These are phyloP conservation scores for Adelges cooleyi DNA, from an alignment of 1,140 invertebrate genomes.

Conservation along the genomic window DNA sequence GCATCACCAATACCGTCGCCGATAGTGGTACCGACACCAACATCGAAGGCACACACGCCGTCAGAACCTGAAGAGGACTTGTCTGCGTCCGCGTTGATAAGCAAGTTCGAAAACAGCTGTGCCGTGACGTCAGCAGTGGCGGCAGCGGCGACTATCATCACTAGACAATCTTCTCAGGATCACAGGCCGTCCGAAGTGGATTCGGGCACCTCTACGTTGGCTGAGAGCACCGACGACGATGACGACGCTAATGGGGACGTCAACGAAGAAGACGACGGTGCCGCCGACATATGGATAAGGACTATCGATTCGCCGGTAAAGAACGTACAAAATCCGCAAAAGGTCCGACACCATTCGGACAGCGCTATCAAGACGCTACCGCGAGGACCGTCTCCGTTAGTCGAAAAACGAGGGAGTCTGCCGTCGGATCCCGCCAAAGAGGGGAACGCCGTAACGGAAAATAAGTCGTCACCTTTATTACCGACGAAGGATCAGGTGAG, in stretches of 20 bases:
- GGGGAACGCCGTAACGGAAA: too few species aligned
- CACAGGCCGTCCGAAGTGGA: conserved; percentile 4
- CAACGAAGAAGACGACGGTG: conserved; percentile 33
- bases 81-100: conserved; percentile 1
- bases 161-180: not conserved
- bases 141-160: not conserved
- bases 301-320: conserved; percentile 34
- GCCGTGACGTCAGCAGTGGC: not conserved
- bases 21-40: not conserved
- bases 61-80: not conserved
- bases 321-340: not conserved
- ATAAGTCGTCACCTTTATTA: not conserved
- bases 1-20: too few species aligned
- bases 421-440: not conserved
- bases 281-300: conserved; percentile 35
- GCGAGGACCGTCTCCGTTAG: not conserved
- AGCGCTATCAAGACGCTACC: not conserved
- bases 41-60: not conserved
- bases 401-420: not conserved
- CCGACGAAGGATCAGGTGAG: conserved; percentile 12
- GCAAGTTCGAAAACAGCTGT: conserved; percentile 14
- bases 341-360: conserved; percentile 16
- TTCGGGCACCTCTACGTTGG: conserved; percentile 6
- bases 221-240: conserved; percentile 2
- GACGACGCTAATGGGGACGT: not conserved